phyloP scores from a whole-genome alignment of 2,113 vertebrate genomes.

The Chloropsis hardwickii region DNA sequence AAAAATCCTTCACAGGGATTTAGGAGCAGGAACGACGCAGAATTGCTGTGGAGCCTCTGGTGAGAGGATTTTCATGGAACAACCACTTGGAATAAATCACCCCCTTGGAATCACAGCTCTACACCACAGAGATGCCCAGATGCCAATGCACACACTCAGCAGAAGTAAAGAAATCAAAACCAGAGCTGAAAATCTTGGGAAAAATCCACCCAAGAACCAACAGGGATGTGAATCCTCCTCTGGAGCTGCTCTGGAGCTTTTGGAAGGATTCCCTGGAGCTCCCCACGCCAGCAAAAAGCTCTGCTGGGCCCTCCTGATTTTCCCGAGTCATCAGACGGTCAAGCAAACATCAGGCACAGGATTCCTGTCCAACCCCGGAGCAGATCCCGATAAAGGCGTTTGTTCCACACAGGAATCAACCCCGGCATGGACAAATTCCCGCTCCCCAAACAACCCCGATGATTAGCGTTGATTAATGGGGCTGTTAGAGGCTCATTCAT shows the following conservation, averaged over 20 bases:
- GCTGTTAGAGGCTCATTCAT: conserved; percentile 42
- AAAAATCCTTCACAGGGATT: not conserved
- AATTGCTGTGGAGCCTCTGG: not conserved
- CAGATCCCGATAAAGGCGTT: not conserved
- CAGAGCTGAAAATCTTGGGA: not conserved
- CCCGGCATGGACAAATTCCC: not conserved
- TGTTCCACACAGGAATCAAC: not conserved
- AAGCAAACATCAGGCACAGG: not conserved
- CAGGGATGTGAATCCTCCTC: rapidly evolving
- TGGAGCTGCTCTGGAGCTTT: not conserved
- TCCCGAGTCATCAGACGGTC: not conserved
- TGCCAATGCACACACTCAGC: rapidly evolving
- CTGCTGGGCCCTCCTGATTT: not conserved
- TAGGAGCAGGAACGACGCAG: rapidly evolving
- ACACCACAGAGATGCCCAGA: not conserved
- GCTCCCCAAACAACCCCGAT: not conserved
- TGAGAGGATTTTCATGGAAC: not conserved
- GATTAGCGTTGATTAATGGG: conserved; percentile 49
- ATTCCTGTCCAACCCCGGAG: not conserved
- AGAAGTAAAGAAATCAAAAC: not conserved
- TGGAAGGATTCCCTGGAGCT: not conserved
- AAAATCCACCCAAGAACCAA: not conserved
- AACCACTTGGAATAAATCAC: not conserved
- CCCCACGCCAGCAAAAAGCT: not conserved
- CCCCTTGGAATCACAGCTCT: not conserved